Percentiles rank a stretch among this genome's conserved stretches.
Evolutionary conservation across 2,113 vertebrate species (phyloP).

Genomic region (Gopherus flavomarginatus): DNA sequence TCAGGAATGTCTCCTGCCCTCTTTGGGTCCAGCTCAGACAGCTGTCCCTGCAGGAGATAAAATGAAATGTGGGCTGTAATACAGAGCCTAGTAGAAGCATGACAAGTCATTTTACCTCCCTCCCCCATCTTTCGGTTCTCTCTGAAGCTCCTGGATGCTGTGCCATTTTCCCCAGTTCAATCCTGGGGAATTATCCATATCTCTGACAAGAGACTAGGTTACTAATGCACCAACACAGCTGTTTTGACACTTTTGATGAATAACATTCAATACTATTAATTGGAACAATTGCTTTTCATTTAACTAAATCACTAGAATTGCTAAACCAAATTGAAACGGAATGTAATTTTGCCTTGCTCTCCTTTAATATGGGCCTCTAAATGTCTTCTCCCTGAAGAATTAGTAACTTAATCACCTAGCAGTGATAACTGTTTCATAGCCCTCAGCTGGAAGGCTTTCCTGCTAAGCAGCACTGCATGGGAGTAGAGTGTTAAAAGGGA

Average conservation of each 20-base stretch:
- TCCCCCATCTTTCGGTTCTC: neutral
- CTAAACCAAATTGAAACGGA: slow-evolving; percentile 88
- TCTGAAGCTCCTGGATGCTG: slow-evolving; percentile 22
- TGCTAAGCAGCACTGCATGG: slow-evolving; percentile 74
- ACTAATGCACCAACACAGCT: slow-evolving; percentile 86
- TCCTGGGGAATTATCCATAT: slow-evolving; percentile 80
- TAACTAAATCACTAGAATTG: slow-evolving; percentile 89
- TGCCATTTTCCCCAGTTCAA: slow-evolving; percentile 57
- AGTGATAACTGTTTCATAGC: slow-evolving; percentile 88
- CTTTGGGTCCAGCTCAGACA: fast-evolving
- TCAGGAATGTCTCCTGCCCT: neutral
- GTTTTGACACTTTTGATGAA: slow-evolving; percentile 91
- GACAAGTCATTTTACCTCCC: neutral
- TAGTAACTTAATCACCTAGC: slow-evolving; percentile 89
- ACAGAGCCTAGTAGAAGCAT: neutral
- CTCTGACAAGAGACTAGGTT: slow-evolving; percentile 86
- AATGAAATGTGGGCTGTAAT: neutral
- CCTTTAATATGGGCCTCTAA: slow-evolving; percentile 85
- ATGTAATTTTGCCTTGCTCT: slow-evolving; percentile 86
- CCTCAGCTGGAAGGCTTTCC: slow-evolving; percentile 83
- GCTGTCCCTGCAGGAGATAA: neutral
- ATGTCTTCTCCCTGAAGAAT: slow-evolving; percentile 89
- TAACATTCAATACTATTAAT: slow-evolving; percentile 95
- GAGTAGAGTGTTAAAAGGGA: slow-evolving; percentile 65
- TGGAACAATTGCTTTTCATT: slow-evolving; percentile 93